Base-by-base conservation (phyloP, 2,888 invertebrate genomes). In the Spatulosminthurus flaviceps region DNA sequence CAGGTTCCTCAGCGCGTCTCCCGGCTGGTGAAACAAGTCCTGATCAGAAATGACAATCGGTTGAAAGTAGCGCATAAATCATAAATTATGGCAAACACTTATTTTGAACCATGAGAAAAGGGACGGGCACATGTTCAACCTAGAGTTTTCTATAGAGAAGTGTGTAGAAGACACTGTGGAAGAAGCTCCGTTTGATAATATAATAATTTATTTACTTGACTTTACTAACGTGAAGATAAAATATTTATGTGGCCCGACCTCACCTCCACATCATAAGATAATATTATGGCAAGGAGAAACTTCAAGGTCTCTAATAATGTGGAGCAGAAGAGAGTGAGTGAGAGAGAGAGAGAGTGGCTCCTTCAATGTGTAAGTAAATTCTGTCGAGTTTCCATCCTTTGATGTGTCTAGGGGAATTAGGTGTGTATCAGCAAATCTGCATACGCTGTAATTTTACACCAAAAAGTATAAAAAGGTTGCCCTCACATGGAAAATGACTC, bases 21-120 rank as follows among this genome's bases (percentile, higher is more conserved):
- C 19, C 26, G 26, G 67, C 28, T 67, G 67, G 29, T 22, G 64
- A 26, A 64, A 28, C 67, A 67, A 67, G 28, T n/a, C 64, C 24
- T 29, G 28, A 67, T 67, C 67, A 67, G 67, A 67, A 28, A 24
- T n/a, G 67, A 67, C 67, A 28, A 67, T 67, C 67, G 67, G 29
- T 9, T 67, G 67, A 24, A 29, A 67, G 67, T 67, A 67, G 67
- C 28, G 19, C 29, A 67, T 67, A 67, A 67, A 67, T 67, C 67
- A 28, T 67, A 19, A 28, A 67, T 67, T 67, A n/a, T 67, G 67
- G 29, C 67, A 67, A 22, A 19, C 29, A 67, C 26, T 26, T 67
- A 34, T 9, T 34, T 4, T 34, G 34, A 34, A 34, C 34, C 34
- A 4, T 34, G 34, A 34, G 34, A 4, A 9, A n/a, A 34, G 34